Evolutionary conservation across 2,797 vertebrate genomes (phyloP).

Genomic region (Malacoctenus gilli): DNA sequence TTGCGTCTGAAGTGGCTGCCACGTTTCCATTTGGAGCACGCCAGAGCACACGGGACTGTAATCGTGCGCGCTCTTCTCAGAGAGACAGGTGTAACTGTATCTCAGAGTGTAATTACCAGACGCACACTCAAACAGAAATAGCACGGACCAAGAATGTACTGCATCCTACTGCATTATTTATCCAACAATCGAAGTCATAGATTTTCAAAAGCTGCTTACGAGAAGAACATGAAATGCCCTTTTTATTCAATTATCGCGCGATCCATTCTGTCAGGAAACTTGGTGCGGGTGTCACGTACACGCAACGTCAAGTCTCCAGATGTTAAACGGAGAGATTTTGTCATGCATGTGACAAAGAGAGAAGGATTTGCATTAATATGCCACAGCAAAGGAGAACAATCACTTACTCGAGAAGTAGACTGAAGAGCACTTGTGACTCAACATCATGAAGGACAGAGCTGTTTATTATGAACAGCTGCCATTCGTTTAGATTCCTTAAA

Average conservation of each 20-base stretch:
- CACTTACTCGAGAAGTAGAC: slow-evolving; percentile 42
- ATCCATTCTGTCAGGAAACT: slow-evolving; percentile 33
- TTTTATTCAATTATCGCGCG: slow-evolving; percentile 1
- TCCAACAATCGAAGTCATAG: slow-evolving; percentile 4
- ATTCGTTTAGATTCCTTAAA: no score
- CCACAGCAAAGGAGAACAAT: slow-evolving; percentile 37
- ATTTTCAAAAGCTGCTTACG: slow-evolving; percentile 3
- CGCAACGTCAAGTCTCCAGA: slow-evolving; percentile 14
- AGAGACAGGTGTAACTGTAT: slow-evolving; percentile 16
- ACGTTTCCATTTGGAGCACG: no score
- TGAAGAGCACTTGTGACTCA: neutral
- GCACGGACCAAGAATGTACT: neutral
- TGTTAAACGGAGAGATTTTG: slow-evolving; percentile 29
- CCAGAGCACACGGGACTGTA: neutral
- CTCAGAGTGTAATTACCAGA: slow-evolving; percentile 21
- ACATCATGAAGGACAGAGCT: no score
- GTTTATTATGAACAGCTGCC: no score
- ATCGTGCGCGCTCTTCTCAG: slow-evolving; percentile 10
- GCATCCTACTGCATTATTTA: slow-evolving; percentile 6
- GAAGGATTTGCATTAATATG: slow-evolving; percentile 35
- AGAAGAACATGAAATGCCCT: slow-evolving; percentile 9
- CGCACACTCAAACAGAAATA: slow-evolving; percentile 5
- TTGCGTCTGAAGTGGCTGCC: slow-evolving; percentile 26
- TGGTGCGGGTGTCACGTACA: slow-evolving; percentile 20
- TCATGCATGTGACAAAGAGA: slow-evolving; percentile 49